Evolutionary conservation across 1,140 invertebrate genomes (phyloP).

Genomic region (Phymastichus coffea): DNA sequence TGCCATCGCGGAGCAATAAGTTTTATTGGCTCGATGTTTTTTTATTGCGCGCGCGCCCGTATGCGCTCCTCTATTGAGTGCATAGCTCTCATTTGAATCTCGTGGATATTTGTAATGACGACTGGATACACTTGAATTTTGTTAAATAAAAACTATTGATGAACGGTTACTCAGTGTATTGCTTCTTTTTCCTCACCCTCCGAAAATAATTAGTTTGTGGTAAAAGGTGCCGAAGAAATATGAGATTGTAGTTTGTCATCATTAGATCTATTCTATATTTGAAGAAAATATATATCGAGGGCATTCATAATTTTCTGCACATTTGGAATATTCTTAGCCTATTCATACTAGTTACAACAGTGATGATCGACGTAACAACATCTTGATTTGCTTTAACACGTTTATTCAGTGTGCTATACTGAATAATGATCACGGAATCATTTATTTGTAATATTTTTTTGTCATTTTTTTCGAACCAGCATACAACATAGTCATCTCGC

Average conservation of each 20-base stretch:
- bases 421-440: conserved; percentile 12
- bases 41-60: no score
- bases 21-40: no score
- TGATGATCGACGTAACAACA: conserved; percentile 16
- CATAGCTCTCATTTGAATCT: no score
- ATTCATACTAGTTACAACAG: conserved; percentile 25
- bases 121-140: conserved; percentile 9
- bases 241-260: no score
- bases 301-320: conserved; percentile 16
- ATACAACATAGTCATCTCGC: conserved; percentile 13
- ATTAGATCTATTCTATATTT: conserved; percentile 26
- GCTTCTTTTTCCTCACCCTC: no score
- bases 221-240: no score
- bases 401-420: conserved; percentile 22
- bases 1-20: no score
- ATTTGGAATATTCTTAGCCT: conserved; percentile 26
- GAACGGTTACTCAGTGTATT: conserved; percentile 5
- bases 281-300: conserved; percentile 27
- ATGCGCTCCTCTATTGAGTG: no score
- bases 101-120: conserved; percentile 9
- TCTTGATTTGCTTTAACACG: not conserved
- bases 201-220: no score
- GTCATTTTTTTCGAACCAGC: conserved; percentile 15
- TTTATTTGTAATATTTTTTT: no score
- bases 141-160: conserved; percentile 21